Evolutionary conservation across 2,113 vertebrate genomes (phyloP).

Genomic region (Anarrhichthys ocellatus): DNA sequence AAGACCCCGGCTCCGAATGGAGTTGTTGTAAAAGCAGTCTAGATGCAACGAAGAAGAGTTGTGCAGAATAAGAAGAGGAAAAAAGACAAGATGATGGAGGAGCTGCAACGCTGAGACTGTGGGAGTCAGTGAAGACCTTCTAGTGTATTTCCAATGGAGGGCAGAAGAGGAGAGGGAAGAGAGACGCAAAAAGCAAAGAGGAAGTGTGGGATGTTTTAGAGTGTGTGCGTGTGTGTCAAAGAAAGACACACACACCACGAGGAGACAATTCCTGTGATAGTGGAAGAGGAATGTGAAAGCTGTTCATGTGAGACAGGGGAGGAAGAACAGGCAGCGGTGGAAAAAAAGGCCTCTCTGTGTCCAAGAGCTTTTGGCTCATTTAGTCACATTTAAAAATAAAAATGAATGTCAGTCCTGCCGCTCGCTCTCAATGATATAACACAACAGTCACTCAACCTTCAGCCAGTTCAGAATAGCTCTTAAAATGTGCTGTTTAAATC

Average conservation of each 20-base stretch:
- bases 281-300: constrained; percentile 33
- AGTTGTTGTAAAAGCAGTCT: constrained; percentile 10
- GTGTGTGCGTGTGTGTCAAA: constrained; percentile 7
- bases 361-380: constrained; percentile 25
- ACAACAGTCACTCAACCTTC: constrained; percentile 41
- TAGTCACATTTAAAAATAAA: constrained; percentile 7
- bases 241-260: not conserved
- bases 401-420: constrained; percentile 33
- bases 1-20: not conserved
- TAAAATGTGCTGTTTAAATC: constrained; percentile 10
- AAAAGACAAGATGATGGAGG: not conserved
- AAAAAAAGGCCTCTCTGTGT: not conserved
- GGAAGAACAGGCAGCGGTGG: constrained; percentile 1
- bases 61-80: not conserved
- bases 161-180: constrained; percentile 86
- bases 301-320: constrained; percentile 31
- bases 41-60: constrained; percentile 18
- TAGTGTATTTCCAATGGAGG: constrained; percentile 81
- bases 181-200: constrained; percentile 34
- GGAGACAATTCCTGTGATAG: constrained; percentile 36
- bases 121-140: constrained; percentile 55
- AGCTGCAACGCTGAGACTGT: not conserved
- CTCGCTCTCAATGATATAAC: constrained; percentile 25
- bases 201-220: constrained; percentile 38
- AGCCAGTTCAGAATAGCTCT: constrained; percentile 18